These are phyloP conservation scores for Danio aesculapii DNA, from an alignment of 2,797 vertebrate species.

Conservation along the genomic window DNA sequence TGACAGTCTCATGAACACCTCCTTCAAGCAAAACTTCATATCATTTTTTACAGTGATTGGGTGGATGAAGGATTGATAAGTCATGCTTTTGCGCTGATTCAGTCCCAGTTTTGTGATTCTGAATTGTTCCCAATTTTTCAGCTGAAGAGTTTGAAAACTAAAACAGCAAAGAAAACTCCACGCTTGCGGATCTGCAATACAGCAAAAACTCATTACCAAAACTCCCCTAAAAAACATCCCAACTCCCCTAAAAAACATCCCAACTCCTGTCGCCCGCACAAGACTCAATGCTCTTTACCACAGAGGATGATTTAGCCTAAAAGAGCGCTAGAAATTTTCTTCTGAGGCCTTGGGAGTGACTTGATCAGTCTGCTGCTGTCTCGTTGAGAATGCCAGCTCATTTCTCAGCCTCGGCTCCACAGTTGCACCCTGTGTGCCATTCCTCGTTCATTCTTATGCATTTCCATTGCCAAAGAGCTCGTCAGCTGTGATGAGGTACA, in stretches of 20 bases:
- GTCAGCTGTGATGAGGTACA: slow-evolving; percentile 65
- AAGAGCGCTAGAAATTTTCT: slow-evolving; percentile 67
- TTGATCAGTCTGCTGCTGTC: slow-evolving; percentile 74
- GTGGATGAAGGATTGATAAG: too few species aligned
- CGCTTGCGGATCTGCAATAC: not conserved
- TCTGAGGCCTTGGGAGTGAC: slow-evolving; percentile 68
- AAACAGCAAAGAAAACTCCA: not conserved
- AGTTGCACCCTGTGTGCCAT: slow-evolving; percentile 49
- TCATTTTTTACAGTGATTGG: too few species aligned
- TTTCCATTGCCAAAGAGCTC: slow-evolving; percentile 71
- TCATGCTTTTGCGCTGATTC: too few species aligned
- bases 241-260: not conserved
- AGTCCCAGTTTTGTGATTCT: too few species aligned
- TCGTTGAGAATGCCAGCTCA: slow-evolving; percentile 78
- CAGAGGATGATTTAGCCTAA: slow-evolving; percentile 35
- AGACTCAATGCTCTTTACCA: not conserved
- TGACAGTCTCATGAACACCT: too few species aligned
- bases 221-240: not conserved
- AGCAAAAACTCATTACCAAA: slow-evolving; percentile 4
- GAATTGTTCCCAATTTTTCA: too few species aligned
- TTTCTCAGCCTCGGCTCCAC: slow-evolving; percentile 69
- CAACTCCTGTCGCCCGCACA: not conserved
- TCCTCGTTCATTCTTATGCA: slow-evolving; percentile 75
- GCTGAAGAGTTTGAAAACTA: not conserved
- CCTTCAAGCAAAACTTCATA: too few species aligned